Evolutionary conservation across 2,113 vertebrate genomes (phyloP).

Genomic region (Chaenogobius annularis): DNA sequence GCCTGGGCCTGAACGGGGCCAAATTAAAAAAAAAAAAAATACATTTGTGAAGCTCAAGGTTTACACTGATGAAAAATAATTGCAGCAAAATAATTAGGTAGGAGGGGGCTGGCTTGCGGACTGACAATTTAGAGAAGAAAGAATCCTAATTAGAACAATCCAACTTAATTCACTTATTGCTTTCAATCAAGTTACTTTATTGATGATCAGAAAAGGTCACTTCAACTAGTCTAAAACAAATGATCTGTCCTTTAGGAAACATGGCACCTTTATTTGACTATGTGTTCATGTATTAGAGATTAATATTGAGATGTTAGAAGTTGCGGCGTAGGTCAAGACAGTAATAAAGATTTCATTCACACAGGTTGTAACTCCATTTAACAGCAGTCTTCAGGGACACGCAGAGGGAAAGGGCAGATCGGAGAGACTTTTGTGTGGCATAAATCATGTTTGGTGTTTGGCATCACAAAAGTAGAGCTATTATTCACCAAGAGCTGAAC

Average conservation of each 20-base stretch:
- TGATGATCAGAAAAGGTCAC: not conserved
- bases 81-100: no score
- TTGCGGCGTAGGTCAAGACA: not conserved
- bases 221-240: not conserved
- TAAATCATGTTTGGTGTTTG: slow-evolving; percentile 61
- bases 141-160: not conserved
- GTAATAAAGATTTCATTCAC: not conserved
- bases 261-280: not conserved
- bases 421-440: slow-evolving; percentile 44
- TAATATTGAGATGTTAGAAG: not conserved
- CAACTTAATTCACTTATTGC: not conserved
- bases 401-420: slow-evolving; percentile 49
- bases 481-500: slow-evolving; percentile 56
- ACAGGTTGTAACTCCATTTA: slow-evolving; percentile 20
- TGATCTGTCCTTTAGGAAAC: not conserved
- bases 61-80: no score
- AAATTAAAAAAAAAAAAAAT: no score
- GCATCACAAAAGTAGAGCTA: slow-evolving; percentile 48
- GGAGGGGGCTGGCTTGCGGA: no score
- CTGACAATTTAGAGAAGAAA: not conserved
- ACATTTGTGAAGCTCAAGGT: no score
- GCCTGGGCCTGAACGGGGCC: no score
- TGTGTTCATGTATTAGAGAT: not conserved
- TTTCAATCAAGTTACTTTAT: not conserved
- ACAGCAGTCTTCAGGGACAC: slow-evolving; percentile 25